Evolutionary conservation across 37 sponge, comb jelly and placozoan genomes (phyloP), one percentile per base, ranked within the genome.

Genomic region (Bolinopsis microptera): DNA sequence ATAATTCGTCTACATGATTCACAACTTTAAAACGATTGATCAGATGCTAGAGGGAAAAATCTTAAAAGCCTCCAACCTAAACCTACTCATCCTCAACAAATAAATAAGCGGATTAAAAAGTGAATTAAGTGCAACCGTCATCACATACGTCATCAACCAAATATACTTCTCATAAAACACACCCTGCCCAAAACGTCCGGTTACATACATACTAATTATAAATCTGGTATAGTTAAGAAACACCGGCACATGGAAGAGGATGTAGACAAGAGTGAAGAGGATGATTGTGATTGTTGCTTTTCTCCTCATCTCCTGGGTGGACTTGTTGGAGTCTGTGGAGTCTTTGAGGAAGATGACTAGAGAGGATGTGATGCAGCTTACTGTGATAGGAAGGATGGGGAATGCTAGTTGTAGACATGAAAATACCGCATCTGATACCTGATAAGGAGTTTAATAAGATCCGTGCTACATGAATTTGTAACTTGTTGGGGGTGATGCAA

Each of bases 351-450:
- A 24, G 61, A 18, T 30, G 90, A 41, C 36, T 18, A 48, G 61
- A 13, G 61, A 48, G 41, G 90, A 86, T 0, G 61, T 39, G 40
- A 86, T 40, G 30, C 90, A 86, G 61, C 30, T 27, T 2, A 21
- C 48, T 1, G 90, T 86, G 90, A 86, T 86, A 26, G 90, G 90
- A 25, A 86, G 34, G 90, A 86, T 86, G n/a, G 90, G 90, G 61
- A 86, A 86, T 3, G 90, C 41, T 3, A 86, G 41, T 41, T 86
- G 90, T 18, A 86, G 61, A 27, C n/a, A 86, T 40, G 90, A 86
- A 48, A 86, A 86, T 1, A 86, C n/a, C 0, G 35, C 61, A 30
- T 86, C 90, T 26, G 61, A 28, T 13, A n/a, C 2, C 90, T 86
- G 83, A 31, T 5, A 31, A 80, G 23, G n/a, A n/a, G n/a, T n/a